A percentile compares a stretch with the other conserved stretches of the same genome.
These are phyloP conservation scores for Ethmia dodecea DNA, from an alignment of 2,888 invertebrate genomes.

Conservation along the genomic window DNA sequence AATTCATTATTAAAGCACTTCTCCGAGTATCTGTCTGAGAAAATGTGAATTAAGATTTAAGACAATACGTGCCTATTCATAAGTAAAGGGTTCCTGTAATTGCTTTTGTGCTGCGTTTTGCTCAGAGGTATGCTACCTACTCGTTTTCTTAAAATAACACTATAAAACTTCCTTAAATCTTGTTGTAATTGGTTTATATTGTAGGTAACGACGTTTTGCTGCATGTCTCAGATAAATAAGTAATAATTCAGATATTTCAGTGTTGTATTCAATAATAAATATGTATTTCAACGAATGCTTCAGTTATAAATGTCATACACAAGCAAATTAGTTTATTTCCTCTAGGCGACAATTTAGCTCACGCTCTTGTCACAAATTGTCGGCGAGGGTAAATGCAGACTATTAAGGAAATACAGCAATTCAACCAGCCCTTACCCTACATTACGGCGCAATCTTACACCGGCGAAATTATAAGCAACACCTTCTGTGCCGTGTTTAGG, in stretches of 20 bases:
- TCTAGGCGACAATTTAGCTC: constrained; percentile 71
- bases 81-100: constrained; percentile 25
- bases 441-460: constrained; percentile 72
- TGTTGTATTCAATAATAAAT: no score
- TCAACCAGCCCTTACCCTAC: constrained; percentile 70
- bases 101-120: constrained; percentile 4
- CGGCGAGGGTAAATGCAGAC: constrained; percentile 73
- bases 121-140: neutral
- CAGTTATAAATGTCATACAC: constrained; percentile 58
- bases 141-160: no score
- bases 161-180: no score
- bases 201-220: no score
- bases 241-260: no score
- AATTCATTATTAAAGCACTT: constrained; percentile 72
- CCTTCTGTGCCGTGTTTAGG: constrained; percentile 64
- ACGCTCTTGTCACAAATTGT: constrained; percentile 76
- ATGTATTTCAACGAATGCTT: constrained; percentile 49
- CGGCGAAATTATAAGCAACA: constrained; percentile 74
- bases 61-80: constrained; percentile 56
- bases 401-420: constrained; percentile 78
- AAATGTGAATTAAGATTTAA: constrained; percentile 64
- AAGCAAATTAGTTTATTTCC: constrained; percentile 77
- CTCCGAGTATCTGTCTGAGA: constrained; percentile 56
- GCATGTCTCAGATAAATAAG: no score
- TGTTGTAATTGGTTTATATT: no score